Evolutionary conservation across 2,888 invertebrate genomes (phyloP).

Genomic region (Diachrysia chrysitis): DNA sequence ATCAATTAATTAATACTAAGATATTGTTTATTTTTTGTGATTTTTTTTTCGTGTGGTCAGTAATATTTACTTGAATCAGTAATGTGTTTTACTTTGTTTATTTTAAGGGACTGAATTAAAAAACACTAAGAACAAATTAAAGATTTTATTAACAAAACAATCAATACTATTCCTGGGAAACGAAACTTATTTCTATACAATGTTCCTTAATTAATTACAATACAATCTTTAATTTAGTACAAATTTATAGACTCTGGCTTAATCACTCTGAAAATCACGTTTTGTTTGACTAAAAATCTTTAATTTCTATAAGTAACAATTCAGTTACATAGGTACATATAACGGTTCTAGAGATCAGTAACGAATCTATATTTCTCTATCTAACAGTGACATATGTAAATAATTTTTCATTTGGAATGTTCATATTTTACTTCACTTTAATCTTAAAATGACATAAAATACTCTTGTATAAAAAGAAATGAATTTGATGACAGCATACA

Average conservation of each 20-base stretch:
- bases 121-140: constrained; percentile 65
- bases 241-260: constrained; percentile 27
- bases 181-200: constrained; percentile 60
- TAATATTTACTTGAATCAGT: too few relatives aligned
- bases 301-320: constrained; percentile 34
- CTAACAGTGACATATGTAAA: constrained; percentile 22
- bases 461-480: constrained; percentile 9
- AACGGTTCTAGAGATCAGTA: constrained; percentile 52
- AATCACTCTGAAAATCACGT: constrained; percentile 42
- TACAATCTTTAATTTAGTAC: constrained; percentile 27
- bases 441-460: constrained; percentile 46
- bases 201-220: constrained; percentile 43
- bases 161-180: constrained; percentile 68
- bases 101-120: constrained; percentile 37
- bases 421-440: constrained; percentile 52
- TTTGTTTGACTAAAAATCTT: constrained; percentile 39
- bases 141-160: constrained; percentile 77
- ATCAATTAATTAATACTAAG: constrained; percentile 69
- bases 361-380: constrained; percentile 43
- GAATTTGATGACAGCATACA: constrained; percentile 26
- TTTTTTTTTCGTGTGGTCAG: not conserved
- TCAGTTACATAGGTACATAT: constrained; percentile 38
- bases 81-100: not conserved
- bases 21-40: constrained; percentile 21
- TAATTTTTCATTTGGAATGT: constrained; percentile 48